Percentiles rank a stretch among this genome's conserved stretches.
Conservation (phyloP, 2,888 invertebrate species). For the Ophion ventricosus region DNA sequence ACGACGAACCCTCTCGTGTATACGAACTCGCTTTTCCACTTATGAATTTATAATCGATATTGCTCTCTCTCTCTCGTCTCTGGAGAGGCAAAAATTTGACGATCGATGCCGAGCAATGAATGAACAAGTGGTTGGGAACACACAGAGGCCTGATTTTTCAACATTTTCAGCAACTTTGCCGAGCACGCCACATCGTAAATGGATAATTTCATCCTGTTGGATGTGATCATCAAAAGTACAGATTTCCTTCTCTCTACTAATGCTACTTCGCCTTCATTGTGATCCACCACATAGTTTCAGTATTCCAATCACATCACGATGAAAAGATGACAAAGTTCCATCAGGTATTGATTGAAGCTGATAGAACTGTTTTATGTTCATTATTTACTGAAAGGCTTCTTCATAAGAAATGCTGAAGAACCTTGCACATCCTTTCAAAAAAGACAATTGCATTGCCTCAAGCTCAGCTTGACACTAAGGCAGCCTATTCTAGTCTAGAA, state of each 20-base stretch:
- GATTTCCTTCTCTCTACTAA: neutral
- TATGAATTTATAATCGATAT: conserved; percentile 62
- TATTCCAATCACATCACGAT: no score
- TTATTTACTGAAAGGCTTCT: neutral
- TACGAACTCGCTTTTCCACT: conserved; percentile 5
- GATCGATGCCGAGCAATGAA: conserved; percentile 45
- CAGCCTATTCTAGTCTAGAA: no score
- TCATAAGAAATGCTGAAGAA: neutral
- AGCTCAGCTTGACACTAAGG: neutral
- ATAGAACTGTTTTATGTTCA: neutral
- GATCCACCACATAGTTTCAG: neutral
- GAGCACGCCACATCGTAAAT: neutral
- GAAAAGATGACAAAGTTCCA: no score
- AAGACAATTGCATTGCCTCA: neutral
- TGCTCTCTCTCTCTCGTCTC: conserved; percentile 11
- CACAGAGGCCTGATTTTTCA: conserved; percentile 15
- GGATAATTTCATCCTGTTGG: neutral
- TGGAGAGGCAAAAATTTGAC: neutral
- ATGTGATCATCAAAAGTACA: neutral
- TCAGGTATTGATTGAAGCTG: neutral
- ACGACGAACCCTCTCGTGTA: conserved; percentile 1
- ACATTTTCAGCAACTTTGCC: neutral
- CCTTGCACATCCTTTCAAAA: neutral
- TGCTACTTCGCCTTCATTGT: neutral
- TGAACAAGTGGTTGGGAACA: conserved; percentile 10